These are phyloP conservation scores for Turdus rufiventris DNA, from an alignment of 2,113 vertebrate species.

Conservation along the genomic window DNA sequence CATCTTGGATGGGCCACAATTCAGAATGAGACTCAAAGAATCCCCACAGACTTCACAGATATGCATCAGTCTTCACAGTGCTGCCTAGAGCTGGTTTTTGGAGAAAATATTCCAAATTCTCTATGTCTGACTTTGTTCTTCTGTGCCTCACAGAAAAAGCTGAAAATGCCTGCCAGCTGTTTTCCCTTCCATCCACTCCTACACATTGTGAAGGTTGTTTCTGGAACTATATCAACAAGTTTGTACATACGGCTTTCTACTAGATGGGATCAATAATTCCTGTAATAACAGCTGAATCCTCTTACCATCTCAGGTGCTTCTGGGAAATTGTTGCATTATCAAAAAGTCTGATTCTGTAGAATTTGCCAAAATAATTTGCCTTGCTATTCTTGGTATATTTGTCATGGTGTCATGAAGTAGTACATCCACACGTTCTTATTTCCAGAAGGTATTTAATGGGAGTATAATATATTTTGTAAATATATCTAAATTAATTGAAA, in stretches of 20 bases:
- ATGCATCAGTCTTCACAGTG: not conserved
- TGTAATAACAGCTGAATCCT: not conserved
- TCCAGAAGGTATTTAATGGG: not conserved
- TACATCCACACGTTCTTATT: not conserved
- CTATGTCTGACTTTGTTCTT: not conserved
- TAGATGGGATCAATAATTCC: not conserved
- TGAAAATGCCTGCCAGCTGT: not conserved
- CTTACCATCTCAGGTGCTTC: not conserved
- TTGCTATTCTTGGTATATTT: not conserved
- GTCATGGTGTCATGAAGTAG: not conserved
- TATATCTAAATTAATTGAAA: not conserved
- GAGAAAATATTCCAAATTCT: not conserved
- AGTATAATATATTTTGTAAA: not conserved
- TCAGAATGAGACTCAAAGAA: not conserved
- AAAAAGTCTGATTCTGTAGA: not conserved
- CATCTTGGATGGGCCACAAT: accelerated
- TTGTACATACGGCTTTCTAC: not conserved
- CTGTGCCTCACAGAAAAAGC: not conserved
- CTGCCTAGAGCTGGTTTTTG: not conserved
- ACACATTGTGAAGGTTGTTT: not conserved
- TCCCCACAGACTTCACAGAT: not conserved
- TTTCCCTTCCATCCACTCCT: not conserved
- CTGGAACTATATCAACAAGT: not conserved
- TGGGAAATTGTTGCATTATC: not conserved
- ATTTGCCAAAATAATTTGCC: not conserved